Percentiles rank a stretch among this genome's conserved stretches.
These are phyloP conservation scores for Erpetoichthys calabaricus DNA, from an alignment of 2,797 vertebrate species.

Conservation along the genomic window DNA sequence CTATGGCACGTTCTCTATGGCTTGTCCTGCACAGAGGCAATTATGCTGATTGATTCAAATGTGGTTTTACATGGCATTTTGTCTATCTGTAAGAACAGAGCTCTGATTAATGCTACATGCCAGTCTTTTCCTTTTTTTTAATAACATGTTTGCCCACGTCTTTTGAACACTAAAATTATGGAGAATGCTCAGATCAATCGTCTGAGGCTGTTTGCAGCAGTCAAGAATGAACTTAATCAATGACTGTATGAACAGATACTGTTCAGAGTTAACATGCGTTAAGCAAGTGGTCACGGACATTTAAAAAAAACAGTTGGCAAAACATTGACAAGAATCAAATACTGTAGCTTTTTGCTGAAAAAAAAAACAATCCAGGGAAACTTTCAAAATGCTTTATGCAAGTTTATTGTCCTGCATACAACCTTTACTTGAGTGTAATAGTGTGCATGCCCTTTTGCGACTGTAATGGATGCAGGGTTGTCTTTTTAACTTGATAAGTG, in stretches of 20 bases:
- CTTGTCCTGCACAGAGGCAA: slow-evolving; percentile 22
- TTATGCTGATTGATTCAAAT: slow-evolving; percentile 31
- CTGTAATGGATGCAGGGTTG: no score
- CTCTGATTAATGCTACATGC: slow-evolving; percentile 1
- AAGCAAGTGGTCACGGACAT: background rate
- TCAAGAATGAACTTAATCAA: background rate
- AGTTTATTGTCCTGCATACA: no score
- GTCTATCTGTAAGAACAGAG: slow-evolving; percentile 23
- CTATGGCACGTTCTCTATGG: slow-evolving; percentile 25
- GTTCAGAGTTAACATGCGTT: background rate
- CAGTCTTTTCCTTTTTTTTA: slow-evolving; percentile 11
- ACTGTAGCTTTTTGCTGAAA: no score
- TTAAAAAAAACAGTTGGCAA: no score
- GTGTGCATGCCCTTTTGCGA: no score
- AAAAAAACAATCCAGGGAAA: no score
- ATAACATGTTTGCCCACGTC: slow-evolving; percentile 13
- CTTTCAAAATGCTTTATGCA: no score
- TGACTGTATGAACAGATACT: background rate
- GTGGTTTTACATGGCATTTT: slow-evolving; percentile 24
- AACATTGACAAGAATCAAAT: no score
- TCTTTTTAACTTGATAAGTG: no score
- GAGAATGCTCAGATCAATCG: background rate
- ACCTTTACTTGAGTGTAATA: no score
- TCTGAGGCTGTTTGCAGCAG: background rate
- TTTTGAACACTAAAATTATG: slow-evolving; percentile 5